Evolutionary conservation across 2,888 invertebrate genomes (phyloP).

Genomic region (Nomada hirtipes): DNA sequence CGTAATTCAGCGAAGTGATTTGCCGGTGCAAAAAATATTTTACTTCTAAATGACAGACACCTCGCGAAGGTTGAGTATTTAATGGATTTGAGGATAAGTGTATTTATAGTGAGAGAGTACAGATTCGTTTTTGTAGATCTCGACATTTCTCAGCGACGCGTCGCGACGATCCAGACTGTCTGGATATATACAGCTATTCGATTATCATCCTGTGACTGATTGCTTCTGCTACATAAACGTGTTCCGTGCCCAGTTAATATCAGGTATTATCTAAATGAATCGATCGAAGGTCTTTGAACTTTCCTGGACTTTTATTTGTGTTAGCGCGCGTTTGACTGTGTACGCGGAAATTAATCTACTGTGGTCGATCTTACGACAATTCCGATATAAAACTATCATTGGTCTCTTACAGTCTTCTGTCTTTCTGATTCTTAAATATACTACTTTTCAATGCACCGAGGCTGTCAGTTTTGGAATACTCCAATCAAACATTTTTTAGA

Average conservation of each 20-base stretch:
- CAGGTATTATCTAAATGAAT: slow-evolving; percentile 53
- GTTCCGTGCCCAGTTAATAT: slow-evolving; percentile 29
- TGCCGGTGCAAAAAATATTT: background rate
- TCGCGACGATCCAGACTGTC: slow-evolving; percentile 35
- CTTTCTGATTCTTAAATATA: too few relatives aligned
- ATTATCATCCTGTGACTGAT: slow-evolving; percentile 53
- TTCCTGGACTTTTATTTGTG: background rate
- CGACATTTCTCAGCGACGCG: slow-evolving; percentile 31
- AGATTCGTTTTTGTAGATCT: slow-evolving; percentile 9
- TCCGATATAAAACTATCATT: too few relatives aligned
- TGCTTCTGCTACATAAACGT: slow-evolving; percentile 26
- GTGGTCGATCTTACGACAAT: too few relatives aligned
- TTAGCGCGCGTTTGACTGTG: too few relatives aligned
- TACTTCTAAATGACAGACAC: slow-evolving; percentile 9
- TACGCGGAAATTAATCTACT: background rate
- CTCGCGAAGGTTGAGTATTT: background rate
- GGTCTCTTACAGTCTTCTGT: too few relatives aligned
- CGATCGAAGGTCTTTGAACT: slow-evolving; percentile 24
- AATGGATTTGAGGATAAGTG: background rate
- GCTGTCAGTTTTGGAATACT: too few relatives aligned
- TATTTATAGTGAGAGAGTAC: slow-evolving; percentile 20
- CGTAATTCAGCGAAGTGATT: too few relatives aligned
- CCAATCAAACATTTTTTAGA: too few relatives aligned
- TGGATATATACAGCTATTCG: slow-evolving; percentile 49
- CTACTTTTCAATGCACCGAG: too few relatives aligned